A percentile compares a stretch with the other conserved stretches of the same genome.
These are phyloP conservation scores for Aricia agestis DNA, from an alignment of 1,140 invertebrate genomes.

Conservation along the genomic window DNA sequence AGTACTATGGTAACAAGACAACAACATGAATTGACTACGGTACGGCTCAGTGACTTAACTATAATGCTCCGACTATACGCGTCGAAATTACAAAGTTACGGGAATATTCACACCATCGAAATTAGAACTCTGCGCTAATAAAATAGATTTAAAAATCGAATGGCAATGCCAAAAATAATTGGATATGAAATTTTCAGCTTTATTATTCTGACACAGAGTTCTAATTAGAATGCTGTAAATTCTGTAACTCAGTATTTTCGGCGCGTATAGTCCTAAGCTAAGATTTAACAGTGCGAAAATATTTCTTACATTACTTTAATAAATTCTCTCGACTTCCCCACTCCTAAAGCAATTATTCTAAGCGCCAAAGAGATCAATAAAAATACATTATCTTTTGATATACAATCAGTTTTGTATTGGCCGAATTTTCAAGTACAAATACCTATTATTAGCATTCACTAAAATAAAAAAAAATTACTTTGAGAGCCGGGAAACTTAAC, in stretches of 20 bases:
- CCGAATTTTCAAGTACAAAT: conserved; percentile 63
- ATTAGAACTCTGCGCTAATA: too few relatives aligned
- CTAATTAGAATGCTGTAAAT: too few relatives aligned
- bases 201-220: too few relatives aligned
- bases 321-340: conserved; percentile 72
- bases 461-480: conserved; percentile 70
- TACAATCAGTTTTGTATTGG: conserved; percentile 65
- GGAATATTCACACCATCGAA: too few relatives aligned
- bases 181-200: too few relatives aligned
- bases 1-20: conserved; percentile 21
- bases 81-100: background rate
- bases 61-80: background rate
- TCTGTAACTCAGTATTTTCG: too few relatives aligned
- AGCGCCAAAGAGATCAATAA: conserved; percentile 70
- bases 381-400: conserved; percentile 66
- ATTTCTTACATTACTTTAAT: conserved; percentile 68
- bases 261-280: too few relatives aligned
- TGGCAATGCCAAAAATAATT: too few relatives aligned
- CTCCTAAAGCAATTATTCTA: conserved; percentile 72
- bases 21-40: conserved; percentile 58
- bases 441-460: conserved; percentile 61
- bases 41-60: conserved; percentile 5
- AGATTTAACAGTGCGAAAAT: conserved; percentile 74
- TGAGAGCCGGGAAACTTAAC: conserved; percentile 72
- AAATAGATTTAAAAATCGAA: too few relatives aligned